Evolutionary conservation across 2,797 vertebrate genomes (phyloP).

Genomic region (Sebastes variabilis): DNA sequence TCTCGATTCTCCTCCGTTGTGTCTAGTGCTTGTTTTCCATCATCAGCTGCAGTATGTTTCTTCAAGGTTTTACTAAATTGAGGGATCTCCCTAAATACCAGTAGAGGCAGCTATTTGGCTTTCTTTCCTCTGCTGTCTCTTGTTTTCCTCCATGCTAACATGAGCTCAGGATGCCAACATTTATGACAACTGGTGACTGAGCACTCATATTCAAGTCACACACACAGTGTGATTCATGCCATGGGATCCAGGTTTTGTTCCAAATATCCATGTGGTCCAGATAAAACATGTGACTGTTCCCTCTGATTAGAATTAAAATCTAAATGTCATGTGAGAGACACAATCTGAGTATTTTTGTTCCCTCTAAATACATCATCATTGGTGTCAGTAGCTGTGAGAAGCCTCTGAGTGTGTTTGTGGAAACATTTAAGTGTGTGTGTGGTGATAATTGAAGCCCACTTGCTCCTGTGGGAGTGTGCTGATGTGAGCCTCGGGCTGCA

Average conservation of each 20-base stretch:
- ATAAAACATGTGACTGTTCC: constrained; percentile 27
- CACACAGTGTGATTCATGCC: constrained; percentile 17
- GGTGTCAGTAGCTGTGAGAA: constrained; percentile 32
- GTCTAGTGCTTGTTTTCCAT: background rate
- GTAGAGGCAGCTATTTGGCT: constrained; percentile 35
- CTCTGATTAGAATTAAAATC: constrained; percentile 10
- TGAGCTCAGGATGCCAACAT: constrained; percentile 31
- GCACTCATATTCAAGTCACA: constrained; percentile 36
- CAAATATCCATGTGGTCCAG: constrained; percentile 31
- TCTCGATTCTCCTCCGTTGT: background rate
- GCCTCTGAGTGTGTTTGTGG: constrained; percentile 26
- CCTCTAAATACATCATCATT: background rate
- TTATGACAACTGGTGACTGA: constrained; percentile 30
- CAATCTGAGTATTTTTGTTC: constrained; percentile 11
- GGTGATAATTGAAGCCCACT: constrained; percentile 73
- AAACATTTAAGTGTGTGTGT: constrained; percentile 37
- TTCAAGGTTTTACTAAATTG: constrained; percentile 31
- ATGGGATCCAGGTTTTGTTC: constrained; percentile 25
- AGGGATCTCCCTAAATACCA: constrained; percentile 32
- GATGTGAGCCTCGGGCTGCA: constrained; percentile 52
- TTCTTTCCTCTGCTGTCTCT: constrained; percentile 29
- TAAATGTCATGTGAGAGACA: background rate
- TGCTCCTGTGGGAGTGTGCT: constrained; percentile 45
- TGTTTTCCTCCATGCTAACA: constrained; percentile 44
- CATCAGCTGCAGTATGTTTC: constrained; percentile 9